Evolutionary conservation across 2,888 invertebrate genomes (phyloP).

Genomic region (Drosophila atroscutellata): DNA sequence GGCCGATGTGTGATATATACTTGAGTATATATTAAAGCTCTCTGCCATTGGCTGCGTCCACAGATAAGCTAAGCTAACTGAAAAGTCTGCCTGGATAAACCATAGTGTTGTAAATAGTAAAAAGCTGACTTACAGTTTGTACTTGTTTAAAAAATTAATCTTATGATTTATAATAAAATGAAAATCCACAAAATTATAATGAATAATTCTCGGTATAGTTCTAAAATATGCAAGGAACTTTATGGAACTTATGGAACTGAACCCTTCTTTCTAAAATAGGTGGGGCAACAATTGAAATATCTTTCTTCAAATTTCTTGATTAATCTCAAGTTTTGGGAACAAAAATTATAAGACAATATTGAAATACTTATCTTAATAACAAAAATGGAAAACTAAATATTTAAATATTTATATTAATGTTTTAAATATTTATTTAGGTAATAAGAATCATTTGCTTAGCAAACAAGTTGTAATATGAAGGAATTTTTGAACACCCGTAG

Average conservation of each 20-base stretch:
- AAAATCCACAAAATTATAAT: not conserved
- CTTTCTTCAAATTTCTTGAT: not conserved
- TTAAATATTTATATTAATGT: too few relatives aligned
- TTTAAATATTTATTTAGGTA: not conserved
- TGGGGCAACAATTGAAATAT: not conserved
- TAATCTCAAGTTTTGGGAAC: not conserved
- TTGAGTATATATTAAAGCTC: conserved; percentile 12
- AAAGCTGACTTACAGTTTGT: not conserved
- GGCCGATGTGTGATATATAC: conserved; percentile 39
- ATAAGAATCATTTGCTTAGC: not conserved
- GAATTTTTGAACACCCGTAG: not conserved
- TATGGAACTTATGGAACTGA: not conserved
- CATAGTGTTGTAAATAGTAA: not conserved
- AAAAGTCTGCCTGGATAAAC: not conserved
- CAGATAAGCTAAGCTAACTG: conserved; percentile 21
- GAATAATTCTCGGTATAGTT: not conserved
- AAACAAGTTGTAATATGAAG: not conserved
- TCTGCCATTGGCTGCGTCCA: conserved; percentile 37
- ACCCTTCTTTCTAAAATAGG: not conserved
- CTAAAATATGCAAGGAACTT: not conserved
- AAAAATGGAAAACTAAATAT: too few relatives aligned
- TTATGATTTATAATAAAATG: not conserved
- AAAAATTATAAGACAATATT: not conserved
- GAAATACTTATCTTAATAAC: not conserved
- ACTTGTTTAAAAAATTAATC: not conserved